phyloP scores from a whole-genome alignment of 2,113 vertebrate genomes.

The Lepus americanus region DNA sequence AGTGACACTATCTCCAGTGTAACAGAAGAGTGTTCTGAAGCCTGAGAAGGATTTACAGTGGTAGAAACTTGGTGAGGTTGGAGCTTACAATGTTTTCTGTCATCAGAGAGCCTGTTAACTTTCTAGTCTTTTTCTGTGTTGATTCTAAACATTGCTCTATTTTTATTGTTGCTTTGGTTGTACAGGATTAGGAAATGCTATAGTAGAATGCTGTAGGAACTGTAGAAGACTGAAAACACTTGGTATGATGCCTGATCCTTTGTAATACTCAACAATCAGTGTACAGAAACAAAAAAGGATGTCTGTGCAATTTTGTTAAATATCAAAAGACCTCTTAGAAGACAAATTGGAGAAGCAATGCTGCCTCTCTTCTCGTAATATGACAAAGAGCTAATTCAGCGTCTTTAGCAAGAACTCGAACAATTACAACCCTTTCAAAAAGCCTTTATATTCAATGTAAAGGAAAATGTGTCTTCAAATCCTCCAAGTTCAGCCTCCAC shows the following conservation, averaged over 20 bases:
- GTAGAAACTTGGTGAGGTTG: neutral
- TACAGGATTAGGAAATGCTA: slow-evolving; percentile 66
- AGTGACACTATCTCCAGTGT: neutral
- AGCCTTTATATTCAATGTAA: slow-evolving; percentile 80
- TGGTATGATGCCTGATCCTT: slow-evolving; percentile 72
- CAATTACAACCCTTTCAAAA: slow-evolving; percentile 75
- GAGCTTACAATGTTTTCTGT: slow-evolving; percentile 7
- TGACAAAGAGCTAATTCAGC: slow-evolving; percentile 84
- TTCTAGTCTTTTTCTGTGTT: neutral
- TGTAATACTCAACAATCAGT: slow-evolving; percentile 78
- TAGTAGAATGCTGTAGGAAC: slow-evolving; percentile 58
- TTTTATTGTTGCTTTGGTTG: slow-evolving; percentile 74
- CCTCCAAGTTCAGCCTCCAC: slow-evolving; percentile 74
- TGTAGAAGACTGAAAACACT: slow-evolving; percentile 60
- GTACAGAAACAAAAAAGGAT: slow-evolving; percentile 75
- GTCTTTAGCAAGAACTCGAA: slow-evolving; percentile 77
- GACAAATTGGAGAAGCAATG: slow-evolving; percentile 78
- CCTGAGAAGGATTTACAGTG: neutral
- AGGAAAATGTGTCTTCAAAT: slow-evolving; percentile 82
- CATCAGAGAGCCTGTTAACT: neutral
- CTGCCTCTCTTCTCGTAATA: slow-evolving; percentile 71
- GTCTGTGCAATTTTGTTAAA: slow-evolving; percentile 78
- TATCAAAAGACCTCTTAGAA: slow-evolving; percentile 79
- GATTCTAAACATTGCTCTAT: slow-evolving; percentile 60
- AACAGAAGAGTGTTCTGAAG: neutral